These are phyloP conservation scores for Heliconius aoede DNA, from an alignment of 2,888 invertebrate species.

Conservation along the genomic window DNA sequence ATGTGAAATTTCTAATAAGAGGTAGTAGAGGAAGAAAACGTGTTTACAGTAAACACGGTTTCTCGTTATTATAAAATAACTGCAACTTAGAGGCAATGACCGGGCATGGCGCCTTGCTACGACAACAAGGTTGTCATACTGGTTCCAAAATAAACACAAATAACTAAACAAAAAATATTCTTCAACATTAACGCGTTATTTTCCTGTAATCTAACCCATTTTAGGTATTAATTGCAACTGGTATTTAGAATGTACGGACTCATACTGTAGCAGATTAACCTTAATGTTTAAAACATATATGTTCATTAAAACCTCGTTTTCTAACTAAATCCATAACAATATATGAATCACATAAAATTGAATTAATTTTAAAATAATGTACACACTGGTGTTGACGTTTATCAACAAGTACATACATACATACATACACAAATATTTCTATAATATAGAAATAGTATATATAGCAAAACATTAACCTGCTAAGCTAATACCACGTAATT, in stretches of 20 bases:
- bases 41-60: slow-evolving; percentile 71
- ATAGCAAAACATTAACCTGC: not conserved
- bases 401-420: not conserved
- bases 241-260: not conserved
- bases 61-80: slow-evolving; percentile 76
- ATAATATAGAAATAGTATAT: not conserved
- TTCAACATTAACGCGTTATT: slow-evolving; percentile 9
- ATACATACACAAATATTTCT: not conserved
- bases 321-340: not conserved
- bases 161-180: slow-evolving; percentile 18
- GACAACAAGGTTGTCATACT: slow-evolving; percentile 69
- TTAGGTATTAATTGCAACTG: not conserved
- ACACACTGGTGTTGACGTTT: not conserved
- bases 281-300: not conserved
- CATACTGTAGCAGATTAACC: not conserved
- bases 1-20: slow-evolving; percentile 35
- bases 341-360: not conserved
- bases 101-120: slow-evolving; percentile 63
- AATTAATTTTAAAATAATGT: not conserved
- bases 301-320: slow-evolving; percentile 1
- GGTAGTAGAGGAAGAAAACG: slow-evolving; percentile 54
- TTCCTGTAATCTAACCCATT: slow-evolving; percentile 3
- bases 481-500: too few relatives aligned
- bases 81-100: slow-evolving; percentile 80
- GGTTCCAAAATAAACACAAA: slow-evolving; percentile 69